phyloP scores from a whole-genome alignment of 2,888 invertebrate species.

The Stenodera caucasica region DNA sequence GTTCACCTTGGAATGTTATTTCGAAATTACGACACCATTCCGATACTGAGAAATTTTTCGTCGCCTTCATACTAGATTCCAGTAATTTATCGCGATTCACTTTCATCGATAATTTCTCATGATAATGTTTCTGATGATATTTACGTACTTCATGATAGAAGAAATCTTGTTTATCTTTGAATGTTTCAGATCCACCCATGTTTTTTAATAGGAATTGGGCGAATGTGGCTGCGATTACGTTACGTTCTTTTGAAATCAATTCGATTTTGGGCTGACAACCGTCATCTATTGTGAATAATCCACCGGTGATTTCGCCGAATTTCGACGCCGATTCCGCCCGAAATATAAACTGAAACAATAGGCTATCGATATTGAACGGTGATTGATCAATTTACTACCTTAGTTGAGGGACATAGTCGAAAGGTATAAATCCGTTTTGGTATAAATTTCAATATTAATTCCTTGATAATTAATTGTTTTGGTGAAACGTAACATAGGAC shows the following conservation, averaged over 20 bases:
- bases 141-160: constrained; percentile 76
- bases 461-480: constrained; percentile 90
- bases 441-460: constrained; percentile 90
- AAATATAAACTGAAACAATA: constrained; percentile 66
- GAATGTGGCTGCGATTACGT: constrained; percentile 91
- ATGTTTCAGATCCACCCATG: constrained; percentile 93
- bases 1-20: constrained; percentile 90
- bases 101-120: constrained; percentile 82
- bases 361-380: no score
- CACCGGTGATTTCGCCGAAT: constrained; percentile 57
- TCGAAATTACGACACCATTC: constrained; percentile 97
- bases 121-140: constrained; percentile 83
- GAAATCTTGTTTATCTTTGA: constrained; percentile 67
- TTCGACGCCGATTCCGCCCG: constrained; percentile 59
- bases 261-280: constrained; percentile 87
- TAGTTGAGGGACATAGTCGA: constrained; percentile 91
- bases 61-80: constrained; percentile 82
- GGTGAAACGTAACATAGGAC: constrained; percentile 89
- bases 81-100: constrained; percentile 79
- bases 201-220: constrained; percentile 89
- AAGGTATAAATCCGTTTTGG: constrained; percentile 90
- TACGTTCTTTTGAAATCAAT: constrained; percentile 80
- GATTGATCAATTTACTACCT: no score
- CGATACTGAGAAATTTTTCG: constrained; percentile 79
- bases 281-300: constrained; percentile 84